A percentile compares a stretch with the other conserved stretches of the same genome.
phyloP scores from a whole-genome alignment of 2,888 invertebrate genomes.

The Caenorhabditis parvicauda region DNA sequence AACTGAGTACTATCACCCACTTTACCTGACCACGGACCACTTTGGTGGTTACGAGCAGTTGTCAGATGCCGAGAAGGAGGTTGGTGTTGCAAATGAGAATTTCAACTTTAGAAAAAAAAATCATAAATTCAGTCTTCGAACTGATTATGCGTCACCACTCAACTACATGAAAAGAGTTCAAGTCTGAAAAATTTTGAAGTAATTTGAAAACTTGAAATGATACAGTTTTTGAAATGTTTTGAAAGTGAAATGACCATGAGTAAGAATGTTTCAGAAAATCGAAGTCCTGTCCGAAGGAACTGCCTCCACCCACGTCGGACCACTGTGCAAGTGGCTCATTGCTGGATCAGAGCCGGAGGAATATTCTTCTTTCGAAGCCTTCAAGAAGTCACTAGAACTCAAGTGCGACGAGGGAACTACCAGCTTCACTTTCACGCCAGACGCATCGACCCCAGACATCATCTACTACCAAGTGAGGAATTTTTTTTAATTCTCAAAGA shows the following conservation, averaged over 20 bases:
- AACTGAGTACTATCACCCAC: constrained; percentile 82
- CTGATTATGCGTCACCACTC: too few relatives aligned
- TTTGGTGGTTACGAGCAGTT: constrained; percentile 79
- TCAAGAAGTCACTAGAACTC: constrained; percentile 74
- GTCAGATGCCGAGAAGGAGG: constrained; percentile 70
- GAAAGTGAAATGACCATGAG: neutral
- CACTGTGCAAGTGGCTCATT: constrained; percentile 74
- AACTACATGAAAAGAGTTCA: too few relatives aligned
- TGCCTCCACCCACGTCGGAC: constrained; percentile 71
- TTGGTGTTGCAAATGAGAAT: too few relatives aligned
- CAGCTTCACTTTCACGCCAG: constrained; percentile 73
- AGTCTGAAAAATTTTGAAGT: too few relatives aligned
- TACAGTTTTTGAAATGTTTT: neutral
- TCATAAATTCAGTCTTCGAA: too few relatives aligned
- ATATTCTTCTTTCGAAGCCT: constrained; percentile 78
- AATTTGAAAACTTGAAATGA: neutral
- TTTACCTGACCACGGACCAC: constrained; percentile 82
- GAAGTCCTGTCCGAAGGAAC: constrained; percentile 25
- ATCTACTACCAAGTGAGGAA: constrained; percentile 73
- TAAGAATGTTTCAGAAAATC: constrained; percentile 31
- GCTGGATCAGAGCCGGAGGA: constrained; percentile 68
- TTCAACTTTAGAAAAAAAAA: too few relatives aligned
- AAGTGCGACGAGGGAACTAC: constrained; percentile 70
- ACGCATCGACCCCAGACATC: constrained; percentile 79
- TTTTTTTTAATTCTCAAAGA: too few relatives aligned